Base-by-base conservation (phyloP, 2,888 invertebrate species). In the Andrena camellia region DNA sequence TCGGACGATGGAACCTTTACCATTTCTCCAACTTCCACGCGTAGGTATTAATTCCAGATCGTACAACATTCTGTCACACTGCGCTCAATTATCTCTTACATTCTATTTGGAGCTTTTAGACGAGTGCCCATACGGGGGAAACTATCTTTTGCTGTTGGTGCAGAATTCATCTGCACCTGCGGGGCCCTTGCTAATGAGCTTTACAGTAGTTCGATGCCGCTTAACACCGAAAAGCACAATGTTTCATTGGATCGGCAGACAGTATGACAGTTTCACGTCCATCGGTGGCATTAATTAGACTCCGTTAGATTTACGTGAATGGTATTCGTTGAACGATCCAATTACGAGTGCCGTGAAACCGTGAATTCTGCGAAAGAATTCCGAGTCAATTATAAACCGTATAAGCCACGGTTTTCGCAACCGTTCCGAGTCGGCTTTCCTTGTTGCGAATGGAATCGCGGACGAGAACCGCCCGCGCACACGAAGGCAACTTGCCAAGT, bases 401-500 rank as follows among this genome's bases (percentile, higher is more conserved):
- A 42, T 42, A 42, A 4, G 7, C 26, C 17, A 66, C 33, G 76
- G 64, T 54, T 84, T 80, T 77, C 73, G 80, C 80, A 77, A 84
- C 59, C 33, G 57, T 52, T 17, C 26, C 23, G 80, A 75, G 63
- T 42, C 54, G 31, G 50, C 75, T 78, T 62, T 73, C 71, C 31
- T 48, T 48, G 66, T 54, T 62, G 73, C 67, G 57, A 77, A 70
- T 72, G 84, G 62, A 77, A 78, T 80, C 59, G 69, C 8, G 35
- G 31, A 42, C 64, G 66, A 8, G 54, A 60, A 67, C 57, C 71
- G 69, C 59, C 59, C 20, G 60, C 69, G 72, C 59, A 74, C 54
- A 60, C n/a, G 42, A 42, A 77, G 88, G 88, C 88, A 85, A 20
- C 54, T 66, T 80, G 86, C 88, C 86, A 87, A 78, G 79, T 86